These are phyloP conservation scores for Nothobranchius kuhntae DNA, from an alignment of 2,113 vertebrate genomes.

Conservation along the genomic window DNA sequence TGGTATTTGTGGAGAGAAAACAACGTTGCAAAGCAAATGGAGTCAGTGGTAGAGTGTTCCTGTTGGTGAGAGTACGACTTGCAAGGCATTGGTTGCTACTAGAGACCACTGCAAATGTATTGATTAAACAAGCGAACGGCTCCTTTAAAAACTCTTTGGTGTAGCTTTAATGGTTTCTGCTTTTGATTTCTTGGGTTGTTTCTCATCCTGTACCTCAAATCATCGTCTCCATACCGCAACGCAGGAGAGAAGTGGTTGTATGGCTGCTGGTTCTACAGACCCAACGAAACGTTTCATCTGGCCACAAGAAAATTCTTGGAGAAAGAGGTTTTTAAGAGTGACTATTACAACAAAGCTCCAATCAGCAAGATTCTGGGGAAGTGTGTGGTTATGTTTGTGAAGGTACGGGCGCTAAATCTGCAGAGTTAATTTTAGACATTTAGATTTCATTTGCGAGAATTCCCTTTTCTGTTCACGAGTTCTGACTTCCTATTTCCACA, in stretches of 20 bases:
- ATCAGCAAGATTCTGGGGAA: slow-evolving; percentile 98
- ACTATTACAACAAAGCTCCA: slow-evolving; percentile 98
- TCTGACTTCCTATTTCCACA: slow-evolving; percentile 5
- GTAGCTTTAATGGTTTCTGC: too few species aligned
- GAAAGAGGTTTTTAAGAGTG: slow-evolving; percentile 99
- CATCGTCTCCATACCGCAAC: too few species aligned
- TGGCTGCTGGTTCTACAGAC: slow-evolving; percentile 98
- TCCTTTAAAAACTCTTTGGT: too few species aligned
- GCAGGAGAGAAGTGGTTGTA: slow-evolving; percentile 98
- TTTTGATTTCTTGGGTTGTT: too few species aligned
- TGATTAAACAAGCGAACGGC: too few species aligned
- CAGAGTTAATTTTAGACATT: not conserved
- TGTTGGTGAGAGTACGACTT: too few species aligned
- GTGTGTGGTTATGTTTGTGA: slow-evolving; percentile 99
- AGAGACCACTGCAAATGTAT: too few species aligned
- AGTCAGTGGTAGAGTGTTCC: too few species aligned
- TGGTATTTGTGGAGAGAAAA: too few species aligned
- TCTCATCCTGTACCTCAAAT: too few species aligned
- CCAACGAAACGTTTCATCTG: slow-evolving; percentile 97
- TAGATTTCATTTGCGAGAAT: not conserved
- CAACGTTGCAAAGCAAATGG: too few species aligned
- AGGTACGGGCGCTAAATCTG: slow-evolving; percentile 79
- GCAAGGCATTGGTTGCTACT: too few species aligned
- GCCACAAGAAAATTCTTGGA: slow-evolving; percentile 98
- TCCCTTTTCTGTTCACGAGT: not conserved